Evolutionary conservation across 30 jellyfish, hydroid and myxozoan species (phyloP).

Genomic region (Nemopilema nomurai): DNA sequence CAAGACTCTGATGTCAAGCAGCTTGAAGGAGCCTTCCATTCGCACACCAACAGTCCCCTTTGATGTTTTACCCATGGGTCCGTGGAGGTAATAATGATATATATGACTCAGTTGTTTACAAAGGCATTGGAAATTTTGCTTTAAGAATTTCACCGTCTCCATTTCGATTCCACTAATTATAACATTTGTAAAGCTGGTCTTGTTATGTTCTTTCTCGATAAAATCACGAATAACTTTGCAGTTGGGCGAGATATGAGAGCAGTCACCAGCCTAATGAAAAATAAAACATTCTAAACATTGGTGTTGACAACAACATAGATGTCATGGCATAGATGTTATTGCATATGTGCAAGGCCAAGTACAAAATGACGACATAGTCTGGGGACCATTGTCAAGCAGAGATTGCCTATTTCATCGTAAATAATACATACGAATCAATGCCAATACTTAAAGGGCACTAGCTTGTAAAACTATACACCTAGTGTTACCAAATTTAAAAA

Average conservation of each 20-base stretch:
- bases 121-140: slow-evolving; percentile 37
- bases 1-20: slow-evolving; percentile 28
- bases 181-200: slow-evolving; percentile 61
- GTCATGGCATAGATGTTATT: neutral
- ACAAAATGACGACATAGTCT: too few relatives aligned
- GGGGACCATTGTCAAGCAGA: too few relatives aligned
- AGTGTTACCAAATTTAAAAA: neutral
- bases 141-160: slow-evolving; percentile 45
- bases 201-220: slow-evolving; percentile 33
- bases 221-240: slow-evolving; percentile 33
- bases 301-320: too few relatives aligned
- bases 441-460: too few relatives aligned
- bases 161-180: slow-evolving; percentile 47
- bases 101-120: slow-evolving; percentile 69
- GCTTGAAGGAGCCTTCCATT: slow-evolving; percentile 32
- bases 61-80: slow-evolving; percentile 65
- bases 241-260: slow-evolving; percentile 40
- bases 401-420: too few relatives aligned
- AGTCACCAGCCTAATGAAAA: slow-evolving; percentile 53
- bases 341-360: neutral
- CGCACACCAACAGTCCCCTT: slow-evolving; percentile 11
- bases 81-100: slow-evolving; percentile 76
- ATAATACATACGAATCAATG: too few relatives aligned
- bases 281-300: neutral
- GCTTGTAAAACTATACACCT: too few relatives aligned